Conservation (phyloP, 1,140 invertebrate genomes). For the Zelostemma sp. region DNA sequence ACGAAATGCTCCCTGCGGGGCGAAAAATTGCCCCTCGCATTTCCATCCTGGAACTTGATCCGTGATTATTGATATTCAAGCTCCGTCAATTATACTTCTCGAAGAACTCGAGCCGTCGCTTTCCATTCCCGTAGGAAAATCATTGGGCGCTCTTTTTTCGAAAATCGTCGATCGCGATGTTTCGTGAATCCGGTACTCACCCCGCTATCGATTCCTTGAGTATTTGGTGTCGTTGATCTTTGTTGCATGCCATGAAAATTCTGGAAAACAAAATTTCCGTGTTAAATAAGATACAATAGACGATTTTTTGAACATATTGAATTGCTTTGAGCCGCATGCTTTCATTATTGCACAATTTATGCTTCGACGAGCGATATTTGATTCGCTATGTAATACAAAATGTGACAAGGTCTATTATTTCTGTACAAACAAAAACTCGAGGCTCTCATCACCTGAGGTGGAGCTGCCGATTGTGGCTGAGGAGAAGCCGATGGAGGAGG, state of each 20-base stretch:
- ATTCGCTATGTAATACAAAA: too few relatives aligned
- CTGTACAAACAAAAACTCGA: neutral
- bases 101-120: neutral
- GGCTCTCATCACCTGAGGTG: conserved; percentile 58
- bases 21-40: too few relatives aligned
- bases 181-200: conserved; percentile 50
- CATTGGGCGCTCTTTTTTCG: too few relatives aligned
- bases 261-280: conserved; percentile 54
- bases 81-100: conserved; percentile 16
- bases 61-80: conserved; percentile 32
- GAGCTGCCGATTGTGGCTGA: conserved; percentile 61
- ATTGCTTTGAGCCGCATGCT: neutral
- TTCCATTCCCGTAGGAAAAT: too few relatives aligned
- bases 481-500: conserved; percentile 68
- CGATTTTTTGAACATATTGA: too few relatives aligned
- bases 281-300: too few relatives aligned
- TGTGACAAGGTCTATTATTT: too few relatives aligned
- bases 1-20: too few relatives aligned
- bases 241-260: conserved; percentile 68
- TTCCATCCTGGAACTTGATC: conserved; percentile 25
- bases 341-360: too few relatives aligned
- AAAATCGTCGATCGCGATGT: neutral
- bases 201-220: conserved; percentile 69
- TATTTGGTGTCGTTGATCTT: conserved; percentile 69
- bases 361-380: too few relatives aligned